Evolutionary conservation across 2,113 vertebrate species (phyloP), one percentile per base, ranked within the genome.

Genomic region (Saiga tatarica): DNA sequence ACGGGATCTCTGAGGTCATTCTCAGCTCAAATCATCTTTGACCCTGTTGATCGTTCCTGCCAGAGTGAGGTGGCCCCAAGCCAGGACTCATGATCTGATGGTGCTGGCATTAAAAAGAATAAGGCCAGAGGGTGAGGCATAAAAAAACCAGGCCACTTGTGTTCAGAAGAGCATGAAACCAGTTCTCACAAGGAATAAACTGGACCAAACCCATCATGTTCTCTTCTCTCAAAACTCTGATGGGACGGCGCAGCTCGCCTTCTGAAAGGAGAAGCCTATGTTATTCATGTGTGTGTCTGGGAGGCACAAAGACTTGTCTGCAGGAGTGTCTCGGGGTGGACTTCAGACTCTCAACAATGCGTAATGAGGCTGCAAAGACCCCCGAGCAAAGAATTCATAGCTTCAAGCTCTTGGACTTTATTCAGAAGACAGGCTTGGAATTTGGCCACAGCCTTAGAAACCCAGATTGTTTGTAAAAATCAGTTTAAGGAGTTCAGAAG

Each of bases 241-340:
- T 0, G 10, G 52, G 33, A 52, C 1, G 23, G 3, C 0, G 0
- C 42, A 30, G 19, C 36, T 52, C 3, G 0, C 52, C 67, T 87
- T 28, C 84, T 62, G 52, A 5, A 23, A 6, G 9, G 19, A 64
- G 89, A n/a, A 64, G n/a, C 50, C 45, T 33, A 14, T n/a, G 16
- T 25, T 76, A 10, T 52, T 14, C 11, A 16, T 17, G 36, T 11
- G 16, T 11, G 5, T 53, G 21, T 84, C 76, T 4, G 3, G 26
- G 28, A 30, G 57, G 26, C 42, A 47, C 52, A 4, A 19, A 57
- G 55, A 39, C 13, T 5, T 16, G 13, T 30, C 36, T 30, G 52
- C 12, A 14, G 25, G 60, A n/a, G 7, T 81, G 39, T 52, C 82
- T 64, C 4, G 0, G 15, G 82, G 39, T 23, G 10, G 45, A 26